phyloP scores from a whole-genome alignment of 2,113 vertebrate species.

The Phoenicopterus ruber region DNA sequence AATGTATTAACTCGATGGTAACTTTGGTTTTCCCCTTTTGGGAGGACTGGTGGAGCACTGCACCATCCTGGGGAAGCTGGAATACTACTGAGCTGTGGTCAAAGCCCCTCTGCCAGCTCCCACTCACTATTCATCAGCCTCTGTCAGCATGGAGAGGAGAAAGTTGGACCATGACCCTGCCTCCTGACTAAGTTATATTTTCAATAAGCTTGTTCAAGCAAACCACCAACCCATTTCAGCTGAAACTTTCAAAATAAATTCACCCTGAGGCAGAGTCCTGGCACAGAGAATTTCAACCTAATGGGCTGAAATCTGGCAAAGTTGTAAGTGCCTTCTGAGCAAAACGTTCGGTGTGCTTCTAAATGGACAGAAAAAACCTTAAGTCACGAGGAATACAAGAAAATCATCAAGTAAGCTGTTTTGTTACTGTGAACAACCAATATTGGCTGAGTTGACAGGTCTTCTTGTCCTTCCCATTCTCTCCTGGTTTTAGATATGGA shows the following conservation, averaged over 20 bases:
- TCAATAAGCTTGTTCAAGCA: neutral
- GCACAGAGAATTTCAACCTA: neutral
- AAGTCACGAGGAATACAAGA: neutral
- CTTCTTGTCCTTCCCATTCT: neutral
- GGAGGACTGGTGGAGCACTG: neutral
- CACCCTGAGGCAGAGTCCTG: neutral
- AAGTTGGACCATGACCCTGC: neutral
- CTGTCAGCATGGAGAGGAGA: neutral
- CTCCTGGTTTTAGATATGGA: neutral
- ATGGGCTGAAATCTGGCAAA: neutral
- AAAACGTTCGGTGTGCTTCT: neutral
- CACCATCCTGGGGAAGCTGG: neutral
- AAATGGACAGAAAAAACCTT: neutral
- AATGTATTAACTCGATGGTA: neutral
- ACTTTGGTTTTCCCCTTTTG: neutral
- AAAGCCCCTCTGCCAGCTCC: neutral
- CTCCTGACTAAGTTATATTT: neutral
- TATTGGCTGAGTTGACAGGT: neutral
- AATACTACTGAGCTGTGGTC: neutral
- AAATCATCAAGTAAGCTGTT: neutral
- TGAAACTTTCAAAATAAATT: neutral
- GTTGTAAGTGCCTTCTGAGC: neutral
- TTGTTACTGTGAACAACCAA: neutral
- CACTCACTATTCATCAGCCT: neutral
- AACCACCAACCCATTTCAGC: neutral